Base-by-base conservation (phyloP, 2,888 invertebrate species). In the Acrobasis suavella region DNA sequence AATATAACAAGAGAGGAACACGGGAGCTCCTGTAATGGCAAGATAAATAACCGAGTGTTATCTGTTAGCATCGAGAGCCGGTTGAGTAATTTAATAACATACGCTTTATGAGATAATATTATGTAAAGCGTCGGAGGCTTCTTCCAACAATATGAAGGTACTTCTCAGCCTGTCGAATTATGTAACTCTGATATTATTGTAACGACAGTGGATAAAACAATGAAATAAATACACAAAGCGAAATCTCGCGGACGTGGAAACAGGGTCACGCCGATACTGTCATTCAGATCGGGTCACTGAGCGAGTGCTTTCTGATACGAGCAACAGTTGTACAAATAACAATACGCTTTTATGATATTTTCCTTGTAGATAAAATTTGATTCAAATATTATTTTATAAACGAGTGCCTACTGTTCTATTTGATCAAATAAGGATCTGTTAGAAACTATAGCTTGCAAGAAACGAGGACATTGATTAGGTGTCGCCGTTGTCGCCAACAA, bases 11-110 rank as follows among this genome's bases (percentile, higher is more conserved):
- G 71, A 75, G 69, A 78, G 67, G 69, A 55, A 55, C 59, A 60
- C 51, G 39, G 50, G 58, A 59, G 51, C 42, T 60, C 50, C 39
- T 39, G 39, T 51, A 73, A 75, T 72, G 69, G 74, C 69, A 76
- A 74, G 71, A 81, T 78, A 80, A 80, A 82, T 81, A 81, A 80
- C 65, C 62, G 63, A 65, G 60, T 69, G 71, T 72, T 79, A 77
- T 80, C 80, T 77, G 73, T 60, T 65, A 64, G 64, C 65, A 32
- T 42, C 60, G 51, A 61, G 64, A 67, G 60, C 14, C 32, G 42
- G 17, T 51, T 61, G 49, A 67, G 64, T 58, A 66, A 63, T 64
- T 65, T 51, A 52, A 51, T 60, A 51, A 60, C 37, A 15, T 59
- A 37, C 51, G 38, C 65, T 64, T 60, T 65, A 63, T 66, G 51